Evolutionary conservation across 1,140 invertebrate species (phyloP), one percentile per base, ranked within the genome.

Genomic region (Macrobrachium rosenbergii): DNA sequence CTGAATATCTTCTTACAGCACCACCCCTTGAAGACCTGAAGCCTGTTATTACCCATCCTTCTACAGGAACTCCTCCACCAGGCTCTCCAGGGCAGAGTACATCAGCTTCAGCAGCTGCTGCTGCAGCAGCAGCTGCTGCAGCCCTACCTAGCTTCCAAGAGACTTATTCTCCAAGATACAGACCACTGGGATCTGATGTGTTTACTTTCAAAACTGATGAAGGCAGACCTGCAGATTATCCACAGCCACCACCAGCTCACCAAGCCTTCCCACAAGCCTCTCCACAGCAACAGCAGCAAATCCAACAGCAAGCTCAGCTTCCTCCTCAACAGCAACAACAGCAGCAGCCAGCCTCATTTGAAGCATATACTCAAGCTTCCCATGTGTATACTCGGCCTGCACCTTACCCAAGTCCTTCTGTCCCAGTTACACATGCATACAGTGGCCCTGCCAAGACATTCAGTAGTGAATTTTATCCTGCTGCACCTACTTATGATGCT

Each of bases 131-230:
- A 59, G 85, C 67, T 21, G 83, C 87, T n/a, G 58, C 84, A 43
- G 89, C 95, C 59, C 92, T 97, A 86, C 96, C 96, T 76, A 96
- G 95, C 92, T 97, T 96, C 92, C 95, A 96, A 93, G 96, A 97
- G 92, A 97, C 95, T 45, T 96, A 96, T 91, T 96, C 95, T 59
- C 89, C 89, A 14, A 75, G 90, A 52, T 90, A 90, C 92, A 93
- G 83, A 93, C 94, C 23, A 92, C 94, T 83, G 90, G 91, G 91
- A 92, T 92, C 92, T 93, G 90, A 91, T 85, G 91, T 90, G 23
- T 92, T 91, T 90, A 91, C 90, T 7, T 90, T 90, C 37, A 89
- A 90, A 67, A 88, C 89, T 12, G 89, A 90, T 58, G 87, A 90
- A 72, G 82, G 82, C 5, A 64, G 88, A 52, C 88, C 82, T 52